phyloP scores from a whole-genome alignment of 2,113 vertebrate species.

The Elanoides forficatus region DNA sequence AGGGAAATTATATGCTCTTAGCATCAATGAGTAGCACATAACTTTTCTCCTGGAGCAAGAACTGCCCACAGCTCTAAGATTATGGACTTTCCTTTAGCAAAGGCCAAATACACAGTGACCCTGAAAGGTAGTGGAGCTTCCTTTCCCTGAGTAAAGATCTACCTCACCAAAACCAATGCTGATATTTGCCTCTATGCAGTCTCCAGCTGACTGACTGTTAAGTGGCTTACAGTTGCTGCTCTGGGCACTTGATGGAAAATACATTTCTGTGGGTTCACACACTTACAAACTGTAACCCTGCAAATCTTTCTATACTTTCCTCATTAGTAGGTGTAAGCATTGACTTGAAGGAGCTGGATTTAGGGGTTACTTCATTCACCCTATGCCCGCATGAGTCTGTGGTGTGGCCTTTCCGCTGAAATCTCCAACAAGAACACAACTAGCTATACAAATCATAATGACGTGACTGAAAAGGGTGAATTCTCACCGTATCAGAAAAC shows the following conservation, averaged over 20 bases:
- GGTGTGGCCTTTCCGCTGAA: background rate
- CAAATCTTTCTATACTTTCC: background rate
- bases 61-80: background rate
- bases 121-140: background rate
- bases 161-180: background rate
- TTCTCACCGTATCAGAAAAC: background rate
- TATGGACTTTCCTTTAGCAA: background rate
- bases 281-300: background rate
- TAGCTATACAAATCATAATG: background rate
- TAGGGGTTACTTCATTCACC: background rate
- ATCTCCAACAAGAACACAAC: background rate
- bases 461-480: background rate
- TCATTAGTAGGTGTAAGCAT: background rate
- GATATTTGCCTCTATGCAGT: background rate
- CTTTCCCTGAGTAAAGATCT: background rate
- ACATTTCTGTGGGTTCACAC: background rate
- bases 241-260: background rate
- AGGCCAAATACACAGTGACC: background rate
- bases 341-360: background rate
- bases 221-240: background rate
- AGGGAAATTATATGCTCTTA: background rate
- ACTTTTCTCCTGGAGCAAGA: background rate
- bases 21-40: background rate
- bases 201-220: background rate
- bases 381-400: background rate